Percentiles rank a stretch among this genome's conserved stretches.
These are phyloP conservation scores for Drosophila pegasa DNA, from an alignment of 2,888 invertebrate genomes.

Conservation along the genomic window DNA sequence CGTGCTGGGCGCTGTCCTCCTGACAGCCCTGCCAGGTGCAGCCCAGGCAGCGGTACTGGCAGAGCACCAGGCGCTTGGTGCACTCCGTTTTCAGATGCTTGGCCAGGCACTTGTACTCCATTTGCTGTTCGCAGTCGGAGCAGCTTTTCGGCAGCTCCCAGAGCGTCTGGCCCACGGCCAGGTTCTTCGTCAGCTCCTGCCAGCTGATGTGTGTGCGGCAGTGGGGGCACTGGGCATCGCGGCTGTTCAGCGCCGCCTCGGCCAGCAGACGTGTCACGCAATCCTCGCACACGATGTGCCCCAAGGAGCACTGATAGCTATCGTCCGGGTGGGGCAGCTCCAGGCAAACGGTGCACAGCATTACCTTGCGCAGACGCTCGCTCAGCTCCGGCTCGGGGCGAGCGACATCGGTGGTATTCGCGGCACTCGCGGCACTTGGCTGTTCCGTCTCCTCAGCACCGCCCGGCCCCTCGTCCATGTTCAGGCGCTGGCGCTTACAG, in stretches of 20 bases:
- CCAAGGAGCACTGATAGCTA: constrained; percentile 45
- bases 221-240: constrained; percentile 32
- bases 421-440: background rate
- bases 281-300: constrained; percentile 51
- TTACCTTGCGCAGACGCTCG: constrained; percentile 43
- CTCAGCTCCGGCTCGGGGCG: constrained; percentile 23
- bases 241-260: constrained; percentile 21
- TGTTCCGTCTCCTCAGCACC: background rate
- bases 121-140: constrained; percentile 20
- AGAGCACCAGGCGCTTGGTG: constrained; percentile 29
- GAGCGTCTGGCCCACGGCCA: constrained; percentile 33
- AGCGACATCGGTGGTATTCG: background rate
- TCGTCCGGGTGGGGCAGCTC: constrained; percentile 52
- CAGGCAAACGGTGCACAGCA: constrained; percentile 51
- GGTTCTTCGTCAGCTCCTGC: constrained; percentile 22
- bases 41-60: constrained; percentile 40
- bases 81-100: constrained; percentile 38
- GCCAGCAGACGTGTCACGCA: constrained; percentile 48
- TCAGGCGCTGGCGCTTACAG: constrained; percentile 11
- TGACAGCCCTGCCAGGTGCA: constrained; percentile 42
- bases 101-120: constrained; percentile 18
- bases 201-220: constrained; percentile 45
- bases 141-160: constrained; percentile 46
- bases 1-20: constrained; percentile 15
- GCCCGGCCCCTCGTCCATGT: background rate